phyloP scores from a whole-genome alignment of 2,797 vertebrate species.

The Neostethus bicornis region DNA sequence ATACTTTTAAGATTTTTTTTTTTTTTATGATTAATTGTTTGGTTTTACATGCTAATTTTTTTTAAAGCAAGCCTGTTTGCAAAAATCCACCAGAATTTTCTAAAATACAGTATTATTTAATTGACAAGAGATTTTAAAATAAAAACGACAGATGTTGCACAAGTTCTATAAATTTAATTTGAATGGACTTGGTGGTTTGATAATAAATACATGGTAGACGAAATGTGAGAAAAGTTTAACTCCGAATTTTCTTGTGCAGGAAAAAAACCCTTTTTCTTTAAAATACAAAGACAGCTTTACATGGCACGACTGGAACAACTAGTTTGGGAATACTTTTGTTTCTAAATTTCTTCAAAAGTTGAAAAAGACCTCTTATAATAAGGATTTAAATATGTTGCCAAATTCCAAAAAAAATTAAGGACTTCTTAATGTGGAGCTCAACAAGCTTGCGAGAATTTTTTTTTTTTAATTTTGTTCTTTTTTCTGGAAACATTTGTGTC shows the following conservation, averaged over 20 bases:
- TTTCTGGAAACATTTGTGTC: not conserved
- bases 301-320: too few species aligned
- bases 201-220: slow-evolving; percentile 12
- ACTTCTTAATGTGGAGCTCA: not conserved
- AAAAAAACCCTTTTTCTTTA: slow-evolving; percentile 3
- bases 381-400: not conserved
- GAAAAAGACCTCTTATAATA: not conserved
- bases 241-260: not conserved
- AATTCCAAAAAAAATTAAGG: not conserved
- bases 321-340: too few species aligned
- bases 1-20: too few species aligned
- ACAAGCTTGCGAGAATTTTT: not conserved
- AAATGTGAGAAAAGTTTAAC: not conserved
- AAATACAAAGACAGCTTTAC: too few species aligned
- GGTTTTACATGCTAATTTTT: too few species aligned
- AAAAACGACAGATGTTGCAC: not conserved
- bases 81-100: not conserved
- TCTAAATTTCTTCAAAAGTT: too few species aligned
- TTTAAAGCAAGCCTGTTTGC: too few species aligned
- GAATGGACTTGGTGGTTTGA: slow-evolving; percentile 37
- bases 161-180: not conserved
- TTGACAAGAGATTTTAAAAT: not conserved
- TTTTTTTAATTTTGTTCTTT: not conserved
- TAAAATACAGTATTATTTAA: not conserved
- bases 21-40: too few species aligned